Conservation (phyloP, 2,113 vertebrate species). For the Otolemur garnettii region DNA sequence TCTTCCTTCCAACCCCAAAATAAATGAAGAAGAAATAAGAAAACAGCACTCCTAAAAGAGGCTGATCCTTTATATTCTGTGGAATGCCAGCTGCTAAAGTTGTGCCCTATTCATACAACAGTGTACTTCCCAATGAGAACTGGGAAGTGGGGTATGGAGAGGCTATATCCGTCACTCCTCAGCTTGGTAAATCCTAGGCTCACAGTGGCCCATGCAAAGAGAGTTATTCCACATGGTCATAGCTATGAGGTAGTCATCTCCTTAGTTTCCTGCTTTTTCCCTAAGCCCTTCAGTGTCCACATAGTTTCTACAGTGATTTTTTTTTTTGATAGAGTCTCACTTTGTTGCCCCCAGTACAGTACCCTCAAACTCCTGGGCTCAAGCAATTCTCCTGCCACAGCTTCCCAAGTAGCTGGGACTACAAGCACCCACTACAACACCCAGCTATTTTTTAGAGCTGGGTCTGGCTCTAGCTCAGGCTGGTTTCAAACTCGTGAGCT, state of each 20-base stretch:
- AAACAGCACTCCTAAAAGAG: neutral
- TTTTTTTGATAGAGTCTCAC: too few relatives aligned
- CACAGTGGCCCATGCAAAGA: neutral
- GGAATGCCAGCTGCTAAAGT: neutral
- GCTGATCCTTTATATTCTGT: neutral
- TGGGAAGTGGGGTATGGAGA: neutral
- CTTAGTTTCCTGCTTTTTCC: neutral
- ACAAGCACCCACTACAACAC: too few relatives aligned
- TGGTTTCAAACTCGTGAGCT: too few relatives aligned
- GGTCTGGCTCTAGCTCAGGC: too few relatives aligned
- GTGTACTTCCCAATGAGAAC: neutral
- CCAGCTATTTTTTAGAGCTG: too few relatives aligned
- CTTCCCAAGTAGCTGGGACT: too few relatives aligned
- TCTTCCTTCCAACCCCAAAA: constrained; percentile 14
- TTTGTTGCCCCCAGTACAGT: too few relatives aligned
- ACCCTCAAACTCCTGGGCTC: too few relatives aligned
- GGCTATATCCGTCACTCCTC: neutral
- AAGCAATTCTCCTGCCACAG: too few relatives aligned
- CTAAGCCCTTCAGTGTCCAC: neutral
- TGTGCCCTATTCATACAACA: neutral
- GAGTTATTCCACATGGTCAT: neutral
- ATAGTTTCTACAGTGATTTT: neutral
- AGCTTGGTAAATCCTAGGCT: neutral
- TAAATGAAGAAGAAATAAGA: neutral
- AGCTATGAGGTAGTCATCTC: neutral